Evolutionary conservation across 2,113 vertebrate species (phyloP), one percentile per base, ranked within the genome.

Genomic region (Regulus satrapa): DNA sequence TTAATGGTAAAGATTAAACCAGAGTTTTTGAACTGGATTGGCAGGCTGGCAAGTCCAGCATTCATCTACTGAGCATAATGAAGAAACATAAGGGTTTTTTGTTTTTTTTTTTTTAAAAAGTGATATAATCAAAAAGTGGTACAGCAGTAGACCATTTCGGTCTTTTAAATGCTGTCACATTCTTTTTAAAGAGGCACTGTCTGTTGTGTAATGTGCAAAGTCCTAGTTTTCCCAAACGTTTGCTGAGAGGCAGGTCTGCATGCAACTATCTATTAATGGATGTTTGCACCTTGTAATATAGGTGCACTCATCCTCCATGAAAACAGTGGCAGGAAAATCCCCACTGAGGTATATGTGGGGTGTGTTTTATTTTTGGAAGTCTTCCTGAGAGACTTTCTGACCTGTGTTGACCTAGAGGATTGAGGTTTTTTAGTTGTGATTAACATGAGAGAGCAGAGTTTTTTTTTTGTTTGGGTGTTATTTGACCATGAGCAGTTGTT

Each of bases 101-200:
- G n/a, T n/a, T n/a, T n/a, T n/a, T n/a, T n/a, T n/a, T n/a, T n/a
- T n/a, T n/a, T 74, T 77, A 6, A 79, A 68, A 62, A 68, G 17
- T 18, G 10, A 31, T 64, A 26, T 20, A 40, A 9, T 54, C n/a
- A 36, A 12, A 29, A 51, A 69, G 31, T 66, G 41, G n/a, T 23
- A 21, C 24, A 45, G 61, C 0, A 1, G 16, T 45, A 15, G 15
- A 34, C 5, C 5, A 8, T 54, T 82, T 74, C 4, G 3, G 3
- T 48, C 54, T 78, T 54, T 66, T 5, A 48, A 84, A 48, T 28
- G 8, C 64, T 85, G 18, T 45, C 29, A 29, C 3, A 0, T 45
- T 10, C 16, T 67, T 75, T 85, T 54, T 59, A 59, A 67, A 49
- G 43, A 75, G 23, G 6, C 46, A 8, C 75, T 92, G 11, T 88